phyloP scores from a whole-genome alignment of 2,797 vertebrate genomes.

The Percopsis omiscomaycus region DNA sequence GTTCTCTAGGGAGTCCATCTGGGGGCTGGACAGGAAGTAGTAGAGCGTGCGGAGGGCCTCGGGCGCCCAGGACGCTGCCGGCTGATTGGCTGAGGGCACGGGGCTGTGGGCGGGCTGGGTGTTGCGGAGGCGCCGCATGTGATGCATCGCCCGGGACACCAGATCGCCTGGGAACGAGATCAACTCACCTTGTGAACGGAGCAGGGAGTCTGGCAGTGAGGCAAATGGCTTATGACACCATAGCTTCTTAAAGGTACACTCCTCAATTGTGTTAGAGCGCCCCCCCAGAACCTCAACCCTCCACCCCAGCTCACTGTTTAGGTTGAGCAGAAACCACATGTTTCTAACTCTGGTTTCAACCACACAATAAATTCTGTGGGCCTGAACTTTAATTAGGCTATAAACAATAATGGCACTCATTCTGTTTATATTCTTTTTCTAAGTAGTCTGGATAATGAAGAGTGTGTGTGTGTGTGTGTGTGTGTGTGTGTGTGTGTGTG shows the following conservation, averaged over 20 bases:
- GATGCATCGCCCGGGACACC: constrained; percentile 91
- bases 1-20: constrained; percentile 93
- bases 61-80: constrained; percentile 86
- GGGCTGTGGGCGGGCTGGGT: constrained; percentile 74
- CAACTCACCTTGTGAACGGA: not conserved
- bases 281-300: too few species aligned
- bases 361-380: too few species aligned
- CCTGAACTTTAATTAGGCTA: not conserved
- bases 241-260: too few species aligned
- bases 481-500: not conserved
- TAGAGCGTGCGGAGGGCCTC: constrained; percentile 91
- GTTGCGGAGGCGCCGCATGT: constrained; percentile 86
- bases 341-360: too few species aligned
- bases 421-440: not conserved
- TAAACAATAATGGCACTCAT: not conserved
- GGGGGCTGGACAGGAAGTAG: constrained; percentile 92
- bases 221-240: too few species aligned
- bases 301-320: not conserved
- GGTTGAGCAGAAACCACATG: not conserved
- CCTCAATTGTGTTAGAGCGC: too few species aligned
- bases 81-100: constrained; percentile 76
- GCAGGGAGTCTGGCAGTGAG: too few species aligned
- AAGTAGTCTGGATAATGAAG: constrained; percentile 23
- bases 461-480: constrained; percentile 20
- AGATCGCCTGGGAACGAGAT: constrained; percentile 82